Percentiles rank a stretch among this genome's conserved stretches.
These are phyloP conservation scores for Phenganax marumi DNA, from an alignment of 92 coral and sea anemone genomes.

Conservation along the genomic window DNA sequence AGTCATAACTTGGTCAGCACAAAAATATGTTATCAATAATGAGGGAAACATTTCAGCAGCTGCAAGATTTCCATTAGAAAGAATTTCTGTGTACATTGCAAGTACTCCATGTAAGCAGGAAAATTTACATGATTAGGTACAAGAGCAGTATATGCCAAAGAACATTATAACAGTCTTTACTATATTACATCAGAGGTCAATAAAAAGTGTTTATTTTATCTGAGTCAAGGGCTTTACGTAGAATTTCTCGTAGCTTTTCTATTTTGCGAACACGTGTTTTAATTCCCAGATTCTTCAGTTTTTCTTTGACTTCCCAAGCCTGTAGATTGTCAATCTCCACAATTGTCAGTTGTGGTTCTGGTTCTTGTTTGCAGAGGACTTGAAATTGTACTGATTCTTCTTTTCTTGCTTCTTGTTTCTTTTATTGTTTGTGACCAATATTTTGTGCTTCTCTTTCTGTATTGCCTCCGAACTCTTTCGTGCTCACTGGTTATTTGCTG, in stretches of 20 bases:
- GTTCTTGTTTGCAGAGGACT: neutral
- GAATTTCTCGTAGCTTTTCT: neutral
- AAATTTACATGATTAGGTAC: too few species aligned
- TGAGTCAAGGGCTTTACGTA: too few species aligned
- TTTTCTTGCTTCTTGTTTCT: conserved; percentile 9
- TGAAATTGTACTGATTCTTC: neutral
- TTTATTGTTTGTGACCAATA: conserved; percentile 28
- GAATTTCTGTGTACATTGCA: neutral
- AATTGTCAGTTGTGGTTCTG: neutral
- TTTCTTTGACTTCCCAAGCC: neutral
- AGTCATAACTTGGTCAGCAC: neutral
- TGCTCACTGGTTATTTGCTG: conserved; percentile 16
- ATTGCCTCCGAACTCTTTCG: conserved; percentile 4
- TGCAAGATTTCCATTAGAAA: neutral
- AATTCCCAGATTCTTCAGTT: neutral
- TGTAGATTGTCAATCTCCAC: conserved; percentile 4
- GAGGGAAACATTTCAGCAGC: neutral
- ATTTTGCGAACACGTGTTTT: neutral
- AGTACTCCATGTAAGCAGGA: neutral
- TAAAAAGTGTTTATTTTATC: too few species aligned
- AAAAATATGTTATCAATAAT: neutral
- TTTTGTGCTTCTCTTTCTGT: conserved; percentile 1
- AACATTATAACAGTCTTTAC: too few species aligned
- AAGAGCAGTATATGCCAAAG: neutral
- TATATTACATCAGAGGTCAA: too few species aligned